Evolutionary conservation across 1,140 invertebrate species (phyloP), one percentile per base, ranked within the genome.

Genomic region (Polypedilum vanderplanki): DNA sequence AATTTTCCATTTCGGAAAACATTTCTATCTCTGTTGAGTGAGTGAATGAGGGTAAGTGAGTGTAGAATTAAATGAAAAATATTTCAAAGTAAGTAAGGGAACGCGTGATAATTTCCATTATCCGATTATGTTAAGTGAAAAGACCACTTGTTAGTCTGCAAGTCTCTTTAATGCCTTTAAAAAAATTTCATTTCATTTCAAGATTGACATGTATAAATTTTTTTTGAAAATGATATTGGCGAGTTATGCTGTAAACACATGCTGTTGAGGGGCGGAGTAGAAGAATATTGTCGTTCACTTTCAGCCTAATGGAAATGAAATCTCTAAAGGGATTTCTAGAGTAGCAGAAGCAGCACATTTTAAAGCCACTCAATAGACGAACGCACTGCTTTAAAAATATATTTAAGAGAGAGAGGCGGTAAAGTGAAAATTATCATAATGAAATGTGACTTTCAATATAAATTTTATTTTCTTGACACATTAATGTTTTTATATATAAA

Each of bases 81-180:
- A 57, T 57, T 33, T n/a, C 3, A 57, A 4, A 22, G 20, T 70
- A 18, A 18, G 64, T 12, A 70, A 70, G 65, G 65, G 65, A n/a
- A 18, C 65, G 65, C 65, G 65, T 22, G 65, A 70, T 70, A 70
- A 70, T 70, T 70, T 70, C 65, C 18, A 70, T 70, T 70, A 70
- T 70, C 65, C 65, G 65, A 70, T 70, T 70, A 70, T 70, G 17
- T 70, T 70, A 70, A 70, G 65, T 70, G 65, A 70, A 70, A 70
- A 70, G 65, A 20, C 65, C 65, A 70, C 65, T 70, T 70, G 65
- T 70, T 70, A 70, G 65, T 22, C 24, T 70, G 65, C 17, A 70
- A 22, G 17, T 67, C 17, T 1, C 17, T 67, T 67, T 18, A 8
- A 7, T 20, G 65, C 8, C 65, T 70, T 33, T 33, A 33, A 33